Base-by-base conservation (phyloP, 2,113 vertebrate genomes). In the Leptodactylus fuscus region DNA sequence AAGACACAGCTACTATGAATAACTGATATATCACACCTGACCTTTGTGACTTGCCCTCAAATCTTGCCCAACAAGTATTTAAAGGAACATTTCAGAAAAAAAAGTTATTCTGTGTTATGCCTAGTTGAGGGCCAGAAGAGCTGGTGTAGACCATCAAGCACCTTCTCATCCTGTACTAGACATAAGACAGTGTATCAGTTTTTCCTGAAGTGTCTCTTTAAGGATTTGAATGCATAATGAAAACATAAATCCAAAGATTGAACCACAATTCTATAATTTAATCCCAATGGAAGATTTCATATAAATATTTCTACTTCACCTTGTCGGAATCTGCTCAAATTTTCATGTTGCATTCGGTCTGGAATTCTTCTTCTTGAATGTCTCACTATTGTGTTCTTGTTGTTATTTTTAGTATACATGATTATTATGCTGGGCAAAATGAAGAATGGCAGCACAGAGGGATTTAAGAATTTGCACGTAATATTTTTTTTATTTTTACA, bases 321-420 rank as follows among this genome's bases (percentile, higher is more conserved):
- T 22, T 69, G 2, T 69, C 29, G 16, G 15, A 67, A 15, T 4
- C 27, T 76, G 24, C 70, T 36, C 3, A 18, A 16, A 71, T 53
- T 71, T 82, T 82, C 81, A 82, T 34, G 32, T 49, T 82, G 48
- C 62, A 49, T 70, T 62, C 71, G 18, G 20, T 77, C 16, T 84
- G 29, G 15, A 48, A 18, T 29, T 51, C 27, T 13, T 71, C 13
- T 49, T 73, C 70, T 4, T 85, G 48, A 71, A 73, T 86, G 65
- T 86, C 84, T 83, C 75, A 83, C 48, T 80, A 69, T 83, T 87
- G 34, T 84, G 75, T 81, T 87, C 62, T 86, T 86, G 84, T 82
- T 80, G 69, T 82, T 77, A 69, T 73, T 87, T 87, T 73, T 87
- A 87, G 81, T 84, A 80, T 87, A 87, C 81, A 74, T 87, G 86